Evolutionary conservation across 2,113 vertebrate species (phyloP).

Genomic region (Hyla sarda): DNA sequence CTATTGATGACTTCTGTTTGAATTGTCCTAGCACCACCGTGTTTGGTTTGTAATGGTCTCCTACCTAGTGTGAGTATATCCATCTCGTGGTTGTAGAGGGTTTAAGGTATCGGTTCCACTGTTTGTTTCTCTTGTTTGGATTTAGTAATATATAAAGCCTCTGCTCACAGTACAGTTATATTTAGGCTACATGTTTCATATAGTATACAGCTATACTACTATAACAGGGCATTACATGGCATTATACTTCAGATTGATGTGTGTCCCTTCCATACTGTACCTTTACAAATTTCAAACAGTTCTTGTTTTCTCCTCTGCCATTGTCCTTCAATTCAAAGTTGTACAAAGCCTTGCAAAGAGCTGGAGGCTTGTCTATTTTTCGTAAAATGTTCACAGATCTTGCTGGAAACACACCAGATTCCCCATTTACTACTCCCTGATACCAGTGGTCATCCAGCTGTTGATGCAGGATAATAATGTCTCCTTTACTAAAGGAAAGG

Average conservation of each 20-base stretch:
- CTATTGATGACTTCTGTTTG: too few species aligned
- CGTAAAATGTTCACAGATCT: slow-evolving; percentile 75
- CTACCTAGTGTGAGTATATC: too few species aligned
- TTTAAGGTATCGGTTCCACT: too few species aligned
- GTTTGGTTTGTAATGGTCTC: too few species aligned
- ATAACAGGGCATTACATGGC: not conserved
- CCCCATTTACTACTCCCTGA: slow-evolving; percentile 76
- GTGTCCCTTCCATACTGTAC: slow-evolving; percentile 64
- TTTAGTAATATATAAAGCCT: not conserved
- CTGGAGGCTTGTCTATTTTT: slow-evolving; percentile 73
- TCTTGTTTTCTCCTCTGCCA: slow-evolving; percentile 74
- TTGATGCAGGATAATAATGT: slow-evolving; percentile 74
- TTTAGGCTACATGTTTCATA: slow-evolving; percentile 7
- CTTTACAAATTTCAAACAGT: slow-evolving; percentile 82
- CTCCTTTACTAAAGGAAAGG: slow-evolving; percentile 78
- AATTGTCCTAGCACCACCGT: too few species aligned
- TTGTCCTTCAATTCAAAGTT: slow-evolving; percentile 79
- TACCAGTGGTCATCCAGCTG: slow-evolving; percentile 84
- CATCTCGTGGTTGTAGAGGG: too few species aligned
- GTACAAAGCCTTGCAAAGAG: slow-evolving; percentile 82
- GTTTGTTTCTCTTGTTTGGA: too few species aligned
- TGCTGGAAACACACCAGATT: slow-evolving; percentile 72
- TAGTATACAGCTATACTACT: not conserved
- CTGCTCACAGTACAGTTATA: not conserved
- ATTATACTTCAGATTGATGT: not conserved